Conservation (phyloP, 2,888 invertebrate species). For the Furcula furcula region DNA sequence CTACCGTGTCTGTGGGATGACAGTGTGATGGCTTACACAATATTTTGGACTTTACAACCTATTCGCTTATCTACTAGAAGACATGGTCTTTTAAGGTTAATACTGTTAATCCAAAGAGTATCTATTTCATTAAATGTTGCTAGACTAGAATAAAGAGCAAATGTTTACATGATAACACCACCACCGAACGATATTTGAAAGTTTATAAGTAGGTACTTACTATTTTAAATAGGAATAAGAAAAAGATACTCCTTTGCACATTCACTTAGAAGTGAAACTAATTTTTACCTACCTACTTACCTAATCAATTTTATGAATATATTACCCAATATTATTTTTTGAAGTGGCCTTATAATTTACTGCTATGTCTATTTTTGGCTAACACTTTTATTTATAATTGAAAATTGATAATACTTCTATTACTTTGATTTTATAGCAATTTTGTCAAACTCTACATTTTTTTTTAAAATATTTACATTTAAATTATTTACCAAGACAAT, state of each 20-base stretch:
- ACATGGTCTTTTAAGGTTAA: slow-evolving; percentile 34
- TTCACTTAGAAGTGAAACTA: slow-evolving; percentile 33
- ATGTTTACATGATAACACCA: slow-evolving; percentile 31
- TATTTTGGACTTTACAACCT: slow-evolving; percentile 34
- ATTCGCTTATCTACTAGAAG: slow-evolving; percentile 40
- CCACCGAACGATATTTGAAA: slow-evolving; percentile 20
- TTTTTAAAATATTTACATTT: too few relatives aligned
- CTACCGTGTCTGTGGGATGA: slow-evolving; percentile 48
- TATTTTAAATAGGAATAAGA: slow-evolving; percentile 27
- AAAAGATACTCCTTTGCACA: slow-evolving; percentile 65
- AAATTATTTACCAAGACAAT: too few relatives aligned
- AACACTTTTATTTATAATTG: too few relatives aligned
- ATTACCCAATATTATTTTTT: too few relatives aligned
- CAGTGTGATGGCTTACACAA: slow-evolving; percentile 54
- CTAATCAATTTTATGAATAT: too few relatives aligned
- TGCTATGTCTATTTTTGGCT: too few relatives aligned
- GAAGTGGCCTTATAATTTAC: too few relatives aligned
- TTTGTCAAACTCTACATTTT: too few relatives aligned
- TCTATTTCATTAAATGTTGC: slow-evolving; percentile 41
- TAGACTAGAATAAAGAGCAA: slow-evolving; percentile 17
- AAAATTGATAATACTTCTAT: too few relatives aligned
- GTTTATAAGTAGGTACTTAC: background rate
- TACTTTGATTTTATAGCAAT: too few relatives aligned
- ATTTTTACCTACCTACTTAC: too few relatives aligned
- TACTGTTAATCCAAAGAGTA: slow-evolving; percentile 47